Base-by-base conservation (phyloP, 1,140 invertebrate genomes). In the Heliconius hermathena region DNA sequence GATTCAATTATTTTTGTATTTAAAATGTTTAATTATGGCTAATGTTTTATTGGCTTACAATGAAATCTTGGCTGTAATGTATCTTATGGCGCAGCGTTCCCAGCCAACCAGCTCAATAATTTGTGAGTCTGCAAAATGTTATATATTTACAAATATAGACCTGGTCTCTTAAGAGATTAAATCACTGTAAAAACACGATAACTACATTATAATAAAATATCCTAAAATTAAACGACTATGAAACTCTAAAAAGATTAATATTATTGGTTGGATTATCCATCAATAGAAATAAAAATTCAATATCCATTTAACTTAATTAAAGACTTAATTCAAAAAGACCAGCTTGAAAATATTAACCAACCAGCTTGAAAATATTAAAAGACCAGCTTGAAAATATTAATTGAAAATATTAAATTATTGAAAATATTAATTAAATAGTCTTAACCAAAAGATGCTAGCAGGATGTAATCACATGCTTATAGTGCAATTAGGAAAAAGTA, bases 391-490 rank as follows among this genome's bases (percentile, higher is more conserved):
- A 73, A 76, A 79, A 76, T 76, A 57, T 54, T 57, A n/a, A n/a
- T n/a, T n/a, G n/a, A n/a, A n/a, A n/a, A n/a, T n/a, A n/a, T n/a
- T n/a, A n/a, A n/a, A n/a, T n/a, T n/a, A n/a, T n/a, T n/a, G n/a
- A n/a, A n/a, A n/a, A n/a, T n/a, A n/a, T n/a, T n/a, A n/a, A n/a
- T n/a, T n/a, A n/a, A n/a, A n/a, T n/a, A 78, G 74, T 73, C 74
- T 80, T 76, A 77, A 80, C 74, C 33, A 52, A 73, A 76, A 52
- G 38, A 66, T 60, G 70, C 74, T 72, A 29, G 70, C 78, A 77
- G 74, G 80, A 81, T 78, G 75, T 83, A 81, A 83, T 83, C 82
- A 77, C 80, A 83, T 79, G 79, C 81, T 81, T 81, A 81, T 79
- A 78, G 77, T 72, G 71, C 73, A 79, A 80, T 83, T 81, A 81